These are phyloP conservation scores for Ptychodera flava DNA, from an alignment of 35 echinoderm and acorn worm genomes.

Conservation along the genomic window DNA sequence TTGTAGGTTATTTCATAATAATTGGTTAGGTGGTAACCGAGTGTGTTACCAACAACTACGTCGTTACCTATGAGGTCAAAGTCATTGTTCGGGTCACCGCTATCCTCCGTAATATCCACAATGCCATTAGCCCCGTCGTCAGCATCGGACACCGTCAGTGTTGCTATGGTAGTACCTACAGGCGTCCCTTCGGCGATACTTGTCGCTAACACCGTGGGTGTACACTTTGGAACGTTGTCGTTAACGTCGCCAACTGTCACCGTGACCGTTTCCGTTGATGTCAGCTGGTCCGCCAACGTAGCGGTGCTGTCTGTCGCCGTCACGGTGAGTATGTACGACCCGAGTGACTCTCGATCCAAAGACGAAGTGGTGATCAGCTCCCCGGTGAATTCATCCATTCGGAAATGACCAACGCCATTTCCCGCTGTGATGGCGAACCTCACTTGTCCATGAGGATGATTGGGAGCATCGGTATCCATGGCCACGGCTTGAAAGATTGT, in stretches of 20 bases:
- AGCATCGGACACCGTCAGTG: constrained; percentile 48
- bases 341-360: constrained; percentile 64
- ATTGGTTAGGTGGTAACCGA: constrained; percentile 67
- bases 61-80: constrained; percentile 60
- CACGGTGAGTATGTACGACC: constrained; percentile 50
- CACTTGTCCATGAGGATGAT: constrained; percentile 65
- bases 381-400: constrained; percentile 57
- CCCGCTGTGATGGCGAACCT: constrained; percentile 59
- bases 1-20: constrained; percentile 56
- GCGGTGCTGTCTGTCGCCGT: constrained; percentile 58
- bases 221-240: neutral
- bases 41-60: constrained; percentile 39
- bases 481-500: constrained; percentile 59
- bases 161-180: constrained; percentile 30
- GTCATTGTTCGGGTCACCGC: constrained; percentile 43
- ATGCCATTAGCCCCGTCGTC: constrained; percentile 70
- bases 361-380: constrained; percentile 50
- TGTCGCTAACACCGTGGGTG: constrained; percentile 17
- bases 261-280: neutral
- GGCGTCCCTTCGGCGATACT: constrained; percentile 29
- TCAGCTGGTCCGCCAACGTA: neutral
- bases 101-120: constrained; percentile 66
- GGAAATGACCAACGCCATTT: constrained; percentile 72
- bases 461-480: constrained; percentile 64
- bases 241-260: neutral